Conservation (phyloP, 2,888 invertebrate species). For the Drosophila multiciliata region DNA sequence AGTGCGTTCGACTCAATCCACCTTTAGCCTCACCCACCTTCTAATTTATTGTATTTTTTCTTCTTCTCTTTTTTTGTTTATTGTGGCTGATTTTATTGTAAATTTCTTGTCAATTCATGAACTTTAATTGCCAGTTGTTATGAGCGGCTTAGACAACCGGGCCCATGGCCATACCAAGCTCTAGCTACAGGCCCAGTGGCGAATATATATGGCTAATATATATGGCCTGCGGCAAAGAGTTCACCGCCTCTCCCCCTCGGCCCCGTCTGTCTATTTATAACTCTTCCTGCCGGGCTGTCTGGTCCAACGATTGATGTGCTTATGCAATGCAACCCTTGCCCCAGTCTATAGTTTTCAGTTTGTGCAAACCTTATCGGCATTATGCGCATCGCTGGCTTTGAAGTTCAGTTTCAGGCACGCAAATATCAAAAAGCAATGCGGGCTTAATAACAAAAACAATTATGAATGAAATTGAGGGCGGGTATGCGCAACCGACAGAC, state of each 20-base stretch:
- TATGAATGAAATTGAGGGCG: conserved; percentile 23
- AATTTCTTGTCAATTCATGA: conserved; percentile 77
- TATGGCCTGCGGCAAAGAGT: conserved; percentile 69
- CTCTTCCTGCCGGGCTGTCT: conserved; percentile 56
- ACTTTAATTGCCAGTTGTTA: conserved; percentile 71
- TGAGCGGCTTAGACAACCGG: conserved; percentile 38
- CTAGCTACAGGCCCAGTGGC: conserved; percentile 32
- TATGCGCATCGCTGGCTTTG: conserved; percentile 65
- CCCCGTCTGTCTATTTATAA: conserved; percentile 2
- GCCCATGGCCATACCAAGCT: conserved; percentile 9
- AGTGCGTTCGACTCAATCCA: conserved; percentile 26
- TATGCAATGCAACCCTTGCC: conserved; percentile 78
- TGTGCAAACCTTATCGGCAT: conserved; percentile 60
- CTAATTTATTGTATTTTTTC: conserved; percentile 38
- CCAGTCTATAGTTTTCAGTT: conserved; percentile 36
- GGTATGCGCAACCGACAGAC: conserved; percentile 9
- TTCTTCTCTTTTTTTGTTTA: conserved; percentile 15
- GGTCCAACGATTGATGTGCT: conserved; percentile 77
- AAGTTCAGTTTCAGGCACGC: conserved; percentile 73
- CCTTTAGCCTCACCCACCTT: conserved; percentile 64
- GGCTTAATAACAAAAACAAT: conserved; percentile 46
- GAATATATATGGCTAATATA: conserved; percentile 64
- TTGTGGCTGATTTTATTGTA: conserved; percentile 55
- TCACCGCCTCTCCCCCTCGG: conserved; percentile 9
- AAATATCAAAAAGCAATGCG: conserved; percentile 68